A percentile compares a stretch with the other conserved stretches of the same genome.
Conservation (phyloP, 2,888 invertebrate genomes). For the Eurytoma adleriae region DNA sequence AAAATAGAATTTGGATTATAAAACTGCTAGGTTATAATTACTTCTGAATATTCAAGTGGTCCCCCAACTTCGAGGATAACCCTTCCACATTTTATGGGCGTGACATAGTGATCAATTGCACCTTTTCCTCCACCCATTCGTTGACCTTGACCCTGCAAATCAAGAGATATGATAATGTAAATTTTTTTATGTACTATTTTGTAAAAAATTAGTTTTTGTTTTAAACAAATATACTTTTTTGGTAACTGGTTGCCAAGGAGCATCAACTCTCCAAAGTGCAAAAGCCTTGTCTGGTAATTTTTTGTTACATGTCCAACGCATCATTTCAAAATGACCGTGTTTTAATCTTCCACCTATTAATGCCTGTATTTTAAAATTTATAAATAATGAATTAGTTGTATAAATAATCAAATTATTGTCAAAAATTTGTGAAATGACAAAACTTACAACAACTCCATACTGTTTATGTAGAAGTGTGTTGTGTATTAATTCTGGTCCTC, state of each 20-base stretch:
- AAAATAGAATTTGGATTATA: too few species aligned
- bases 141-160: slow-evolving; percentile 86
- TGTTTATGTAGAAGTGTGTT: slow-evolving; percentile 92
- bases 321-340: slow-evolving; percentile 92
- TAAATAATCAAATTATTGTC: too few species aligned
- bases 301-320: slow-evolving; percentile 86
- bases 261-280: slow-evolving; percentile 94
- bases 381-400: neutral
- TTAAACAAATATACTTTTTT: slow-evolving; percentile 79
- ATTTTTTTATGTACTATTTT: neutral
- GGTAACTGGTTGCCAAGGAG: slow-evolving; percentile 97
- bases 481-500: slow-evolving; percentile 93
- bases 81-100: slow-evolving; percentile 93
- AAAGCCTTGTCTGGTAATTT: slow-evolving; percentile 92
- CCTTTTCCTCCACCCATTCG: slow-evolving; percentile 99
- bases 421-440: neutral
- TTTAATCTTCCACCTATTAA: slow-evolving; percentile 88
- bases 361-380: slow-evolving; percentile 79
- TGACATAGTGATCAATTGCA: slow-evolving; percentile 94
- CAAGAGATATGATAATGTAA: neutral
- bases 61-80: slow-evolving; percentile 97
- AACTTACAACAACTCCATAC: slow-evolving; percentile 92
- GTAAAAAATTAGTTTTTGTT: slow-evolving; percentile 5
- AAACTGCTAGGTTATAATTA: slow-evolving; percentile 56
- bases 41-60: slow-evolving; percentile 88